Base-by-base conservation (phyloP, 2,797 vertebrate genomes). In the Vipera ursinii region DNA sequence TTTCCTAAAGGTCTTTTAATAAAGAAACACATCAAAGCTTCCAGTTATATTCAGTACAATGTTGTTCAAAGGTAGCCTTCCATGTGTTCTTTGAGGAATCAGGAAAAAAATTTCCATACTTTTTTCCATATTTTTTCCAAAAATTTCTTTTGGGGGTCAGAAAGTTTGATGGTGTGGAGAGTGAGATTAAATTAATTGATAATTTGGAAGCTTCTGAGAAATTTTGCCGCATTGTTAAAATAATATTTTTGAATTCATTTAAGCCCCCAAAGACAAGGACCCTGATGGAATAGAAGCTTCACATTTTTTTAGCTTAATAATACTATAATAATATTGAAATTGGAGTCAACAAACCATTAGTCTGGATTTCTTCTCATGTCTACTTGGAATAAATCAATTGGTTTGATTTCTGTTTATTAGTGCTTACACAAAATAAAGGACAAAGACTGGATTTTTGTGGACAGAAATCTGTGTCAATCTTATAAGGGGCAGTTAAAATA, bases 401-500 rank as follows among this genome's bases (percentile, higher is more conserved):
- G 10, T 28, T 88, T 56, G 53, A 73, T 91, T 63, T 69, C 60
- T 91, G 55, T 91, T 91, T 88, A 91, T 48, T 55, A 51, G 26
- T 4, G 24, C n/a, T 78, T 61, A 20, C 61, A 59, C 55, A 57
- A 92, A 59, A 78, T 44, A 26, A 56, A 88, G 28, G 63, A 78
- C 28, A 24, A 28, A 73, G 15, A 59, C 73, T 78, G 90, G 0
- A 3, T 2, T 8, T 92, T 14, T 12, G n/a, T 92, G 86, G 91
- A 38, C 17, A 38, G 48, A 87, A 95, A 28, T 95, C 57, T 93
- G 94, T 92, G 89, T 96, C 96, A 96, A 91, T 14, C 28, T 17
- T 92, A 32, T 88, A 95, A 91, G 94, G 88, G 93, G 91, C 95
- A 94, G 93, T 90, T 96, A 93, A 97, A 93, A 28, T 73, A 85